Evolutionary conservation across 2,888 invertebrate species (phyloP).

Genomic region (Lydus trimaculatus): DNA sequence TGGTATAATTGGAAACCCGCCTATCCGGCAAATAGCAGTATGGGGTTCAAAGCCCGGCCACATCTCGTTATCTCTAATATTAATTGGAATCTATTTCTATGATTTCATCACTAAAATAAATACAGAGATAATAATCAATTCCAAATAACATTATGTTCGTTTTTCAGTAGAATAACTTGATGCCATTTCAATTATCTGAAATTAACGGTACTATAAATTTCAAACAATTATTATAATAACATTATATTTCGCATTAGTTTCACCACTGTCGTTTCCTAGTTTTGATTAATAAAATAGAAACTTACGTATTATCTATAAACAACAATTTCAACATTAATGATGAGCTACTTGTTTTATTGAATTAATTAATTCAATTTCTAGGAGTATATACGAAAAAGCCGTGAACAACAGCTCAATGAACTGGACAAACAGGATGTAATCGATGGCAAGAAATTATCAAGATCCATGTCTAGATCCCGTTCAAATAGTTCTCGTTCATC

Average conservation of each 20-base stretch:
- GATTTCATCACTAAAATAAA: too few species aligned
- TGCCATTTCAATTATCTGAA: not conserved
- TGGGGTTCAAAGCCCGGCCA: too few species aligned
- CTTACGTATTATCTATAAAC: not conserved
- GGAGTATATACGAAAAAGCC: slow-evolving; percentile 80
- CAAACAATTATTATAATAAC: not conserved
- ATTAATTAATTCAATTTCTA: slow-evolving; percentile 46
- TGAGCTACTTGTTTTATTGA: not conserved
- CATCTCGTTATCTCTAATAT: too few species aligned
- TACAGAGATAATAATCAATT: too few species aligned
- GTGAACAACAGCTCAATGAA: slow-evolving; percentile 80
- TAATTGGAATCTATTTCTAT: too few species aligned
- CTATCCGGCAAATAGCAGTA: too few species aligned
- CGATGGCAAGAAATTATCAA: slow-evolving; percentile 25
- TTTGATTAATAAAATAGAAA: too few species aligned
- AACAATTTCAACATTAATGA: not conserved
- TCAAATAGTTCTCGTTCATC: slow-evolving; percentile 51
- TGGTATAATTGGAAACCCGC: too few species aligned
- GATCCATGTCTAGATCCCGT: slow-evolving; percentile 39
- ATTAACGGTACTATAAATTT: not conserved
- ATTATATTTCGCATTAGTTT: not conserved
- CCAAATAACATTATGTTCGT: not conserved
- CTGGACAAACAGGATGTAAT: slow-evolving; percentile 59
- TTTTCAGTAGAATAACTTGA: too few species aligned
- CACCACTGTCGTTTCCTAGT: too few species aligned